Conservation (phyloP, 2,888 invertebrate species). For the Diloba caeruleocephala region DNA sequence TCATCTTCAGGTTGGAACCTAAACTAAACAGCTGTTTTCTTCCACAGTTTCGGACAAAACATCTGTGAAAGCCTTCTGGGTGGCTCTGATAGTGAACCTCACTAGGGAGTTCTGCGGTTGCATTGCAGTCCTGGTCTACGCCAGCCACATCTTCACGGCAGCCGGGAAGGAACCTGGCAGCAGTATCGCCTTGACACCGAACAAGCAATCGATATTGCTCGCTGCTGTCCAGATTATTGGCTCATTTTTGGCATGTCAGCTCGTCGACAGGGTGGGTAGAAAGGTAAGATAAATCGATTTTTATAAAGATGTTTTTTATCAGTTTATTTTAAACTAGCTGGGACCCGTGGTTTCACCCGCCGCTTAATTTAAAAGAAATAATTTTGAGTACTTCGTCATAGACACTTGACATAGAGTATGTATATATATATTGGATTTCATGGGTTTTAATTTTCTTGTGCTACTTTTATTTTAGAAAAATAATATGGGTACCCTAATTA, state of each 20-base stretch:
- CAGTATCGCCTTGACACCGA: constrained; percentile 76
- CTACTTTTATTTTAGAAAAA: no score
- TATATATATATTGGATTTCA: no score
- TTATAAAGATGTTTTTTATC: no score
- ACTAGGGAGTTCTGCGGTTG: constrained; percentile 84
- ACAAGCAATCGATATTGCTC: constrained; percentile 81
- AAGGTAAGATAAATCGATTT: no score
- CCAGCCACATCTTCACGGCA: constrained; percentile 81
- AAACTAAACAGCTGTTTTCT: constrained; percentile 3
- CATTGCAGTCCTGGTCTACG: constrained; percentile 83
- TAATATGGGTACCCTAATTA: no score
- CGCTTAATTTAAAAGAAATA: no score
- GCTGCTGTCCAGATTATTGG: constrained; percentile 82
- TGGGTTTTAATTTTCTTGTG: no score
- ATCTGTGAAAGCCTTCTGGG: constrained; percentile 82
- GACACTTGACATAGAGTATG: no score
- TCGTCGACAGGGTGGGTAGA: constrained; percentile 79
- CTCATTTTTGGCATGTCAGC: constrained; percentile 82
- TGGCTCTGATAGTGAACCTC: constrained; percentile 81
- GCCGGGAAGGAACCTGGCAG: constrained; percentile 70
- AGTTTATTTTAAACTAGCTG: no score
- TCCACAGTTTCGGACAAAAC: constrained; percentile 77
- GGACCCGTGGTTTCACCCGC: no score
- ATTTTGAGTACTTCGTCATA: no score
- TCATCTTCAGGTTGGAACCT: no score